Evolutionary conservation across 1,140 invertebrate species (phyloP).

Genomic region (Telenomus remus): DNA sequence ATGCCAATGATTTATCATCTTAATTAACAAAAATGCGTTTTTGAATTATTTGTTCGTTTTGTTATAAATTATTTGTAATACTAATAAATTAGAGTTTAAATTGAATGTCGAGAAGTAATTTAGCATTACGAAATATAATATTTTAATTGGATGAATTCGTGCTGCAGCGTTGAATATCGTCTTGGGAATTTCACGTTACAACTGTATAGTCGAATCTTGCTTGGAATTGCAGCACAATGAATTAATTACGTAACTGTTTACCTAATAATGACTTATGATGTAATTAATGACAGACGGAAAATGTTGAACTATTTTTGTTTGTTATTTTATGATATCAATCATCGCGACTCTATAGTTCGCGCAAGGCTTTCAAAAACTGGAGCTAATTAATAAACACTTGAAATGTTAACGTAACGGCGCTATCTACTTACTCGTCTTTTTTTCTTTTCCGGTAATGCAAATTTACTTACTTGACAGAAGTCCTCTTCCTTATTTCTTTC

Average conservation of each 20-base stretch:
- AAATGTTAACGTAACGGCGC: conserved; percentile 52
- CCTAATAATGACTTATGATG: conserved; percentile 31
- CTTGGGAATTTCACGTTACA: conserved; percentile 4
- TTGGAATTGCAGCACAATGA: conserved; percentile 17
- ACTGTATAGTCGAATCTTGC: conserved; percentile 10
- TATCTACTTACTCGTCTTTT: conserved; percentile 53
- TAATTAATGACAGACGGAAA: conserved; percentile 39
- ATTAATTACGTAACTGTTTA: conserved; percentile 28
- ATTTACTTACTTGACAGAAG: conserved; percentile 57
- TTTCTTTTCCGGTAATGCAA: conserved; percentile 54
- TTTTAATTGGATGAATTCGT: conserved; percentile 1
- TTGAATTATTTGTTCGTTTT: too few relatives aligned
- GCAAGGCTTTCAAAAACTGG: conserved; percentile 31
- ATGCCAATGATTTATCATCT: background rate
- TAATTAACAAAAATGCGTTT: too few relatives aligned
- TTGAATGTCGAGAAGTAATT: too few relatives aligned
- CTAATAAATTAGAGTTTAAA: too few relatives aligned
- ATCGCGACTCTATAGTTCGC: conserved; percentile 24
- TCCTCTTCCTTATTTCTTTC: conserved; percentile 55
- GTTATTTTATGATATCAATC: too few relatives aligned
- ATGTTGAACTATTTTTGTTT: conserved; percentile 27
- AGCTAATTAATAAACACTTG: conserved; percentile 53
- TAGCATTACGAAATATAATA: background rate
- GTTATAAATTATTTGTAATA: too few relatives aligned
- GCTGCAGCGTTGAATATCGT: conserved; percentile 1